These are phyloP conservation scores for Muschampia plurimacula DNA, from an alignment of 2,888 invertebrate genomes.

Conservation along the genomic window DNA sequence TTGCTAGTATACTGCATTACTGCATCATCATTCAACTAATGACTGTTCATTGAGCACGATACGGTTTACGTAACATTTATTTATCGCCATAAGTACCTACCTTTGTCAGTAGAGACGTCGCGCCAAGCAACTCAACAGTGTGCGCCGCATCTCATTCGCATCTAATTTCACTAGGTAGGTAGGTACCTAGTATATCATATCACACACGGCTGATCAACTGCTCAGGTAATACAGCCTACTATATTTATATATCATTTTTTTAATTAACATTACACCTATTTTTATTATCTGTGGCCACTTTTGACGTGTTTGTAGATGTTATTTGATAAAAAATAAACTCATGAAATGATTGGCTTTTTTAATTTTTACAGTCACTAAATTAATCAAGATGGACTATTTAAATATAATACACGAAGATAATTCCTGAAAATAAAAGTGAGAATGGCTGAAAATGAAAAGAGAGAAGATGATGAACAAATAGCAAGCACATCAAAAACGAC, in stretches of 20 bases:
- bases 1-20: neutral
- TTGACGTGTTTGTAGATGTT: neutral
- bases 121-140: conserved; percentile 10
- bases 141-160: conserved; percentile 12
- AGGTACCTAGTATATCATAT: conserved; percentile 22
- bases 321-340: neutral
- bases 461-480: conserved; percentile 23
- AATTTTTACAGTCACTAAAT: conserved; percentile 18
- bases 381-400: conserved; percentile 19
- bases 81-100: conserved; percentile 12
- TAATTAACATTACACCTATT: neutral
- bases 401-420: conserved; percentile 13
- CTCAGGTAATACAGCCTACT: conserved; percentile 26
- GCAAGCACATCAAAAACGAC: conserved; percentile 27
- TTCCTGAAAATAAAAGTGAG: conserved; percentile 22
- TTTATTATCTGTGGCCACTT: neutral
- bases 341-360: neutral
- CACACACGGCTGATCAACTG: conserved; percentile 35
- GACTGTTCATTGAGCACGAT: conserved; percentile 21
- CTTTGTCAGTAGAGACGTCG: conserved; percentile 16
- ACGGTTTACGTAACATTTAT: conserved; percentile 25
- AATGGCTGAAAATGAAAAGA: conserved; percentile 17
- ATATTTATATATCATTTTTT: neutral
- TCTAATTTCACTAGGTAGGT: conserved; percentile 3
- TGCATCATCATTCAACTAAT: conserved; percentile 7